These are phyloP conservation scores for Thymelicus sylvestris DNA, from an alignment of 2,888 invertebrate species.

Conservation along the genomic window DNA sequence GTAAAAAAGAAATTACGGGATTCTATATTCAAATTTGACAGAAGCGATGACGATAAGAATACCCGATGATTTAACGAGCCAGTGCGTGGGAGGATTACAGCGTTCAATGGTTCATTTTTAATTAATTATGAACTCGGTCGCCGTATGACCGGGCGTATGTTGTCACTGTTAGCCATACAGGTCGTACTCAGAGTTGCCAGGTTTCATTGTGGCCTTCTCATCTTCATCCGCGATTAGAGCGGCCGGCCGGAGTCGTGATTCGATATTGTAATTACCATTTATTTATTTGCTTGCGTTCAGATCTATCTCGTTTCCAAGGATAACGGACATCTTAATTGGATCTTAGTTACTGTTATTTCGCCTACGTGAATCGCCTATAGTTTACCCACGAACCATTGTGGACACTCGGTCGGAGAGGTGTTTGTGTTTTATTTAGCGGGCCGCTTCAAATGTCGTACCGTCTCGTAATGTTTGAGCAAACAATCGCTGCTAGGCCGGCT, in stretches of 20 bases:
- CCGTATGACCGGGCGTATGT: constrained; percentile 52
- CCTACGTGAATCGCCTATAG: constrained; percentile 69
- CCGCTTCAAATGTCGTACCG: constrained; percentile 82
- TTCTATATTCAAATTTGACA: constrained; percentile 80
- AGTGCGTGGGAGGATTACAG: constrained; percentile 73
- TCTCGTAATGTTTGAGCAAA: constrained; percentile 83
- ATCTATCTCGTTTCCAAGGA: constrained; percentile 74
- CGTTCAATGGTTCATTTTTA: constrained; percentile 73
- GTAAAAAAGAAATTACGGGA: constrained; percentile 74
- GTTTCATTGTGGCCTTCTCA: constrained; percentile 70
- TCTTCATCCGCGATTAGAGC: constrained; percentile 71
- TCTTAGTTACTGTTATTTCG: constrained; percentile 74
- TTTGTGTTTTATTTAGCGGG: constrained; percentile 83
- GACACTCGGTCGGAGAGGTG: constrained; percentile 68
- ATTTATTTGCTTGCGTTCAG: constrained; percentile 72
- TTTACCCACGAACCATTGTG: constrained; percentile 67
- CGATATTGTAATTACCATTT: constrained; percentile 79
- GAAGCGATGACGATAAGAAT: constrained; percentile 79
- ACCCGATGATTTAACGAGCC: constrained; percentile 75
- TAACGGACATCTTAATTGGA: constrained; percentile 79
- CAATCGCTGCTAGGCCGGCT: constrained; percentile 69
- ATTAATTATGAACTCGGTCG: constrained; percentile 67
- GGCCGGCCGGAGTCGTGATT: constrained; percentile 74
- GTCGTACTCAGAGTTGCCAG: constrained; percentile 50
- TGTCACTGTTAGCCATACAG: constrained; percentile 50